These are phyloP conservation scores for Cantharis nigra DNA, from an alignment of 2,888 invertebrate species.

Conservation along the genomic window DNA sequence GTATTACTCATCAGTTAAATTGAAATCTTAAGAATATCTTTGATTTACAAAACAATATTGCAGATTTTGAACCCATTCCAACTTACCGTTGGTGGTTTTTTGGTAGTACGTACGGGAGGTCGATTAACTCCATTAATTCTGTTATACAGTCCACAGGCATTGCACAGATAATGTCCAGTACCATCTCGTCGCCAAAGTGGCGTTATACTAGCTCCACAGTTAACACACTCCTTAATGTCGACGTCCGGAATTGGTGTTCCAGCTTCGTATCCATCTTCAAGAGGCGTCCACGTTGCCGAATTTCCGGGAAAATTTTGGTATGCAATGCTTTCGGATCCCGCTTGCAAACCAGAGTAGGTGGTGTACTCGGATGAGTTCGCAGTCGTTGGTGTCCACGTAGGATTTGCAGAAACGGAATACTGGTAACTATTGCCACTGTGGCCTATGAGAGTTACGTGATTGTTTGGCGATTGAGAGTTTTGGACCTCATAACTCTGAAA, in stretches of 20 bases:
- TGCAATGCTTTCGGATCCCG: constrained; percentile 11
- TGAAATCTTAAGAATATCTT: neutral
- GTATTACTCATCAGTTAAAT: neutral
- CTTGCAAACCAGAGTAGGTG: constrained; percentile 16
- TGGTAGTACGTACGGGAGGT: constrained; percentile 71
- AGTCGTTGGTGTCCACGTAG: constrained; percentile 35
- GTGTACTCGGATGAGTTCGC: constrained; percentile 22
- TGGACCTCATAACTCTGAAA: constrained; percentile 58
- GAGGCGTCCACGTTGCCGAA: constrained; percentile 8
- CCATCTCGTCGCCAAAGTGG: constrained; percentile 87
- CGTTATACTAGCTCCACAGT: constrained; percentile 69
- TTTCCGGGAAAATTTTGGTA: constrained; percentile 15
- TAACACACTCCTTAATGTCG: constrained; percentile 74
- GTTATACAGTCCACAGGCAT: constrained; percentile 73
- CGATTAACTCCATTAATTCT: constrained; percentile 75
- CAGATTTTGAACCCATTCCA: constrained; percentile 27
- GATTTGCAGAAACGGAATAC: constrained; percentile 44
- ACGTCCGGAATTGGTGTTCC: constrained; percentile 50
- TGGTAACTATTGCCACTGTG: constrained; percentile 58
- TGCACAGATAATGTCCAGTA: constrained; percentile 85
- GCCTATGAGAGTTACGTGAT: constrained; percentile 65
- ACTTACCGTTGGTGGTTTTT: constrained; percentile 66
- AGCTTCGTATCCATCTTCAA: constrained; percentile 40
- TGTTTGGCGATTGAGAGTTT: constrained; percentile 59
- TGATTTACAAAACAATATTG: no score